Base-by-base conservation (phyloP, 2,888 invertebrate species). In the Cyclophora punctaria region DNA sequence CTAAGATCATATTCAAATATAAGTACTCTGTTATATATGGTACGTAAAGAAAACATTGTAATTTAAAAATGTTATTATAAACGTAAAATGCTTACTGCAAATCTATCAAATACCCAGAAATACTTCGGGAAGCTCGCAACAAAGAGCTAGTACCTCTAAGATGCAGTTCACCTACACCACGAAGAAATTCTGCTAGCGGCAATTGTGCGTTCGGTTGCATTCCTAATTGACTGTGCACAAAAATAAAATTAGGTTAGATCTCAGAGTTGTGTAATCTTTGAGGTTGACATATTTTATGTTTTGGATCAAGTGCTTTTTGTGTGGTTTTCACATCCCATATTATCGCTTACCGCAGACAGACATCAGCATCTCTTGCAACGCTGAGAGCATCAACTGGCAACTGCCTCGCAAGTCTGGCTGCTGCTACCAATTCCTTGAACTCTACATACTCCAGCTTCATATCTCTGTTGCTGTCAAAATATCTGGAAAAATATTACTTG, bases 111-210 rank as follows among this genome's bases (percentile, higher is more conserved):
- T 83, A 83, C 0, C 67, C 74, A n/a, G 70, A 57, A 37, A 78
- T 65, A 56, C 77, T 73, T 34, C 78, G 79, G 0, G 89, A 84
- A 3, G 93, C 80, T n/a, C 94, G 83, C 58, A 93, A 89, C 49
- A 94, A 74, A 1, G 90, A 83, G 40, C 93, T 93, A 7, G 93
- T 93, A 5, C 93, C 93, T 48, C 93, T 82, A 45, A 94, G 89
- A 49, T 90, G 91, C 7, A 92, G 77, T 59, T 92, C 92, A 3
- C 91, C 91, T 5, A 93, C 91, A 1, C 90, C 90, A 34, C 89
- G 88, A n/a, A 93, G 75, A 69, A 94, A 94, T 34, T 84, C 84
- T 0, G 71, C 56, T 46, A 82, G 47, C 0, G 80, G 72, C 7
- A 84, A 57, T 59, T 73, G 78, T 2, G 72, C 59, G 57, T 71